These are phyloP conservation scores for Agonopterix subpropinquella DNA, from an alignment of 2,888 invertebrate genomes.

Conservation along the genomic window DNA sequence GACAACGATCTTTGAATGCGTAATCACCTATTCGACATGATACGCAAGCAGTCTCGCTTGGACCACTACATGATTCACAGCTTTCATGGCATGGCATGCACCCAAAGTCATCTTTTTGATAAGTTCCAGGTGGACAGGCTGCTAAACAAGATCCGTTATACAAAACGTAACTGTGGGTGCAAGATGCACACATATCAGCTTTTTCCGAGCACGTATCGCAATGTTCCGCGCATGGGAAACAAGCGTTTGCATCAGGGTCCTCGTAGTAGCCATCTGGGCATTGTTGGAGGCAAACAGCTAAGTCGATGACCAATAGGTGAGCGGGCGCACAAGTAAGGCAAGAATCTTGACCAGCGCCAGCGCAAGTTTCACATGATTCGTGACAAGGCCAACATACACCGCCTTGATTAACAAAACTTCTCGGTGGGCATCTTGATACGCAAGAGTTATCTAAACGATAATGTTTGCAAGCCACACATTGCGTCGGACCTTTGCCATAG, in stretches of 20 bases:
- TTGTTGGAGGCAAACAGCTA: slow-evolving; percentile 90
- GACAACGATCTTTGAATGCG: slow-evolving; percentile 83
- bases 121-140: slow-evolving; percentile 88
- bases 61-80: slow-evolving; percentile 89
- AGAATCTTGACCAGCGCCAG: slow-evolving; percentile 90
- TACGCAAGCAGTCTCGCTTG: slow-evolving; percentile 85
- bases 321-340: slow-evolving; percentile 90
- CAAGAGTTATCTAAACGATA: slow-evolving; percentile 90
- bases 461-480: slow-evolving; percentile 89
- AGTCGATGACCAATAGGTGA: slow-evolving; percentile 87
- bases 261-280: slow-evolving; percentile 93
- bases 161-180: slow-evolving; percentile 90
- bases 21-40: slow-evolving; percentile 84
- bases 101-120: slow-evolving; percentile 90
- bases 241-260: slow-evolving; percentile 85
- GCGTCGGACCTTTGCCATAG: slow-evolving; percentile 88
- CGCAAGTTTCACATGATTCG: slow-evolving; percentile 92
- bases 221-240: slow-evolving; percentile 90
- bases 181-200: slow-evolving; percentile 90
- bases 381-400: slow-evolving; percentile 91
- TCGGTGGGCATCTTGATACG: slow-evolving; percentile 87
- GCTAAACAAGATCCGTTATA: slow-evolving; percentile 90
- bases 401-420: slow-evolving; percentile 88
- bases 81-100: slow-evolving; percentile 86
- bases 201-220: slow-evolving; percentile 90